Percentiles rank a stretch among this genome's conserved stretches.
phyloP scores from a whole-genome alignment of 2,888 invertebrate genomes.

The Leucophenga montana region DNA sequence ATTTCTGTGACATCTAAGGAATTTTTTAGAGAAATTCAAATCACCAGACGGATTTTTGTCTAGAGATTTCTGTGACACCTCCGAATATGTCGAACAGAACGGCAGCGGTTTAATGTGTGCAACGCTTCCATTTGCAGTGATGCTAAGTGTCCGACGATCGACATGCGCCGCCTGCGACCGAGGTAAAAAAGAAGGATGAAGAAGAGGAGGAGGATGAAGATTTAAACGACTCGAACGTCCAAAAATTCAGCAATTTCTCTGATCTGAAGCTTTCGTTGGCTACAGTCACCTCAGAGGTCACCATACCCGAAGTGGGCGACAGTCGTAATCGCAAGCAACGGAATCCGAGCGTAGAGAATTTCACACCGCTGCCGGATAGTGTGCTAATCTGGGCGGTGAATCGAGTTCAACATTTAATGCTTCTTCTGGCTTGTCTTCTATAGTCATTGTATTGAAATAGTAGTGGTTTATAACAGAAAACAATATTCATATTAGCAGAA shows the following conservation, averaged over 20 bases:
- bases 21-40: too few relatives aligned
- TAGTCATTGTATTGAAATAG: too few relatives aligned
- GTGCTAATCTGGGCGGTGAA: constrained; percentile 90
- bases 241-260: constrained; percentile 99
- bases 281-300: constrained; percentile 89
- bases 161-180: constrained; percentile 95
- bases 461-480: too few relatives aligned
- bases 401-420: too few relatives aligned
- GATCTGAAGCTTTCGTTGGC: constrained; percentile 93
- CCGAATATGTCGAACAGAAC: too few relatives aligned
- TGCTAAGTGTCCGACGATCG: constrained; percentile 94
- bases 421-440: too few relatives aligned
- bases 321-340: constrained; percentile 96
- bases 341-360: constrained; percentile 95
- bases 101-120: too few relatives aligned
- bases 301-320: constrained; percentile 99
- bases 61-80: too few relatives aligned
- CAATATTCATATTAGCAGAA: too few relatives aligned
- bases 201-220: constrained; percentile 99
- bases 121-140: too few relatives aligned
- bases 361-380: constrained; percentile 97
- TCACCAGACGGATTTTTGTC: too few relatives aligned
- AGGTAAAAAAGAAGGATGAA: constrained; percentile 90
- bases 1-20: too few relatives aligned
- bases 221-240: constrained; percentile 98